Conservation (phyloP, 2,888 invertebrate genomes). For the Balanococcus diminutus region DNA sequence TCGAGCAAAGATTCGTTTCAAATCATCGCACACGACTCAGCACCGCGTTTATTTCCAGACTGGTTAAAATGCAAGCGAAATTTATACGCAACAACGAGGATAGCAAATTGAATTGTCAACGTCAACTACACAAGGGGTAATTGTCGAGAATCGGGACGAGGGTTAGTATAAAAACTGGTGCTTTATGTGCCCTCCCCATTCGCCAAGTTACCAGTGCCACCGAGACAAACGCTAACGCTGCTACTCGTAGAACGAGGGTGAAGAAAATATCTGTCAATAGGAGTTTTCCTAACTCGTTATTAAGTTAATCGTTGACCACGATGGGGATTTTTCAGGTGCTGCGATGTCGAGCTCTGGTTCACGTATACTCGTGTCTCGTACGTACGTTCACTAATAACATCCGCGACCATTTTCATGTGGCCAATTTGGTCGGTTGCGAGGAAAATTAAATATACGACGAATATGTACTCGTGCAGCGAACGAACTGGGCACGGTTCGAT, state of each 20-base stretch:
- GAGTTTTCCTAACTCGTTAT: conserved; percentile 23
- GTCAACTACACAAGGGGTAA: conserved; percentile 8
- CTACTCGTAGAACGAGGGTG: neutral
- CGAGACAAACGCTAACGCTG: neutral
- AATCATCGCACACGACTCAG: neutral
- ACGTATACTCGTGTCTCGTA: neutral
- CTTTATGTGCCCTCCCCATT: no score
- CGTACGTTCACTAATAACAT: neutral
- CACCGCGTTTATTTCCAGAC: neutral
- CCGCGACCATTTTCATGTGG: neutral
- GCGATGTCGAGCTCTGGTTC: neutral
- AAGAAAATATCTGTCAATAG: conserved; percentile 27
- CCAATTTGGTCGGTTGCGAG: neutral
- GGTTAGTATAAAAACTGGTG: neutral
- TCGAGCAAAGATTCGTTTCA: neutral
- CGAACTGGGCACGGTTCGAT: neutral
- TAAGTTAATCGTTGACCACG: neutral
- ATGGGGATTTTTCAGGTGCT: neutral
- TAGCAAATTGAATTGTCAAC: conserved; percentile 26
- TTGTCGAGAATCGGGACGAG: conserved; percentile 5
- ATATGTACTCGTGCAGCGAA: no score
- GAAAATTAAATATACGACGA: neutral
- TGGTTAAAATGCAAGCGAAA: neutral
- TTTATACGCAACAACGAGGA: neutral
- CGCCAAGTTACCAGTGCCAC: no score